Base-by-base conservation (phyloP, 1,140 invertebrate genomes). In the Papilio polytes region DNA sequence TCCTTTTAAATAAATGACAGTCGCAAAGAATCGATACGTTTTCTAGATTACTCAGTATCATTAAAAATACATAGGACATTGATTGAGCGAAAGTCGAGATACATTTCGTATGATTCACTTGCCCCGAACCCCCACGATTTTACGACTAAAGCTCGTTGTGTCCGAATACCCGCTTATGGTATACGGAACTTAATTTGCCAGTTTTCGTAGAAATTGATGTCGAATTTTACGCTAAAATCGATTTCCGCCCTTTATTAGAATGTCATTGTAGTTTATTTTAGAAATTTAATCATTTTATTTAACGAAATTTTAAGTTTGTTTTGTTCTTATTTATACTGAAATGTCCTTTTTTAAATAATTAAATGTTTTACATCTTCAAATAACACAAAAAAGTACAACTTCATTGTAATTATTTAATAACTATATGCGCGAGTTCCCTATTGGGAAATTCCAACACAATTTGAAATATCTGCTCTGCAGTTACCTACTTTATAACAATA, bases 71-170 rank as follows among this genome's bases (percentile, higher is more conserved):
- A 70, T 70, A 26, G 63, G 26, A 15, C 12, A 70, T 70, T 70
- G 63, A 70, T 70, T 70, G 63, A 18, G 26, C 26, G 26, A 70
- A 70, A 70, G 26, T 4, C 26, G 63, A 31, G 63, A 70, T 26
- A 31, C 63, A 70, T 31, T 70, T 48, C 22, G 46, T 76, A 76
- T 76, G 44, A 76, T 76, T 76, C 74, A 76, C 74, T n/a, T 22
- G 41, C 20, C 44, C n/a, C 20, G 74, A 76, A 76, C 74, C 74
- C 74, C 22, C 46, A 76, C 74, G 51, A 76, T 46, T 76, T 74
- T 74, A 74, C 72, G 72, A 44, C 44, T 76, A 76, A 76, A 48
- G 74, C 74, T 76, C 74, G 22, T 51, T 76, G 46, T 46, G 22
- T 9, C n/a, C 20, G 74, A 74, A 74, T 74, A 74, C 73, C 44